Base-by-base conservation (phyloP, 2,797 vertebrate species). In the Danio albolineatus region DNA sequence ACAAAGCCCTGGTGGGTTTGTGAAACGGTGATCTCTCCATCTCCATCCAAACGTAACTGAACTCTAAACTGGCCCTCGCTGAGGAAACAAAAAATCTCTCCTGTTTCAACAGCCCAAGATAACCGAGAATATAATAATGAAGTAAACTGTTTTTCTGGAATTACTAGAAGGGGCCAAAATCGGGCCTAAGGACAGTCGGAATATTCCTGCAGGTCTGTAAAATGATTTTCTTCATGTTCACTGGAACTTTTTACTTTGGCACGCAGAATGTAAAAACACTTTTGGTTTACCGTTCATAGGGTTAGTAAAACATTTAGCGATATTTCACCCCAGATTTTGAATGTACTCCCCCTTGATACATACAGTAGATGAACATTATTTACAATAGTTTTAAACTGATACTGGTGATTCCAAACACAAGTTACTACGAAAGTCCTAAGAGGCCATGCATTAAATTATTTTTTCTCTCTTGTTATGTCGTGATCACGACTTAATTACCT, bases 251-350 rank as follows among this genome's bases (percentile, higher is more conserved):
- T 80, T 39, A 48, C 43, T 67, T 81, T 77, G 78, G 72, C 48
- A 59, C 60, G 62, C 36, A 43, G 76, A 73, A 83, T 60, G 41
- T 72, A 81, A 79, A 49, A 77, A 6, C 0, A 6, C 14, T 71
- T 62, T 53, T 44, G 49, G 43, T 66, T 73, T 66, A 69, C 66
- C 75, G 62, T 43, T 21, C 41, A 53, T 54, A 54, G 64, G 78
- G 59, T 75, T 82, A 88, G 82, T 61, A 60, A 82, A 85, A 86
- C 64, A 84, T 82, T 82, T 83, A 69, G 61, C 28, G 28, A 28
- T 28, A 28, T 28, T 28, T 28, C 28, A 28, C 28, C 28, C 28
- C 28, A 28, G 28, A 28, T 1, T 28, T 28, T 28, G 28, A 28
- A 28, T 28, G 28, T 28, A 28, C 28, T 28, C 28, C 28, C 36